Evolutionary conservation across 2,888 invertebrate genomes (phyloP), one percentile per base, ranked within the genome.

Genomic region (Pseudolycoriella hygida): DNA sequence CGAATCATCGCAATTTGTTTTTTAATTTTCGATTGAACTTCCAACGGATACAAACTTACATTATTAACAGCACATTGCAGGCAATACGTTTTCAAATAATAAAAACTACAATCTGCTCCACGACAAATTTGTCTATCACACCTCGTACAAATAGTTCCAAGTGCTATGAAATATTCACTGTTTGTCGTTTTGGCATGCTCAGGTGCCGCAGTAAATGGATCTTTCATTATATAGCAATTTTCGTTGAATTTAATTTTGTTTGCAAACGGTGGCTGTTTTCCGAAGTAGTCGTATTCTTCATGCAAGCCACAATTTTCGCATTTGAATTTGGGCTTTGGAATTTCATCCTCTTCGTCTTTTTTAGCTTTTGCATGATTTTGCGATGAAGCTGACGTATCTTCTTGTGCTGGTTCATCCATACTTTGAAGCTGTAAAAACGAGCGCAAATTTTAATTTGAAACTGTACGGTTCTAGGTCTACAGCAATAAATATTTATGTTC

Each of bases 171-270:
- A 55, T 79, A 77, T 61, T 87, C 81, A n/a, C 80, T 76, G 58
- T 73, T 77, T 46, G 76, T 76, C 45, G 60, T 49, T 5, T 34
- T 15, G 55, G 17, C 56, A 55, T 17, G 55, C 1, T 18, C 55
- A 5, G 62, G 60, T 5, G 78, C 76, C 2, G 80, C 73, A 54
- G 76, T 73, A 57, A 89, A 90, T 1, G 90, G 90, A 65, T 90
- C 89, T 56, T 80, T 81, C 74, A 85, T 80, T 1, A 88, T 63
- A 61, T 80, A 92, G 49, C 76, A 77, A 30, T 83, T 74, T 58
- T 86, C 85, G 51, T 71, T 66, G 46, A 87, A 73, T 31, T 66
- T 60, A 34, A 84, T 67, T 47, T 76, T 72, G 50, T 75, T 74
- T 2, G 77, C 73, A 60, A 85, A 87, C 3, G 81, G 78, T 18